Base-by-base conservation (phyloP, 2,797 vertebrate species). In the Darevskia mixta region DNA sequence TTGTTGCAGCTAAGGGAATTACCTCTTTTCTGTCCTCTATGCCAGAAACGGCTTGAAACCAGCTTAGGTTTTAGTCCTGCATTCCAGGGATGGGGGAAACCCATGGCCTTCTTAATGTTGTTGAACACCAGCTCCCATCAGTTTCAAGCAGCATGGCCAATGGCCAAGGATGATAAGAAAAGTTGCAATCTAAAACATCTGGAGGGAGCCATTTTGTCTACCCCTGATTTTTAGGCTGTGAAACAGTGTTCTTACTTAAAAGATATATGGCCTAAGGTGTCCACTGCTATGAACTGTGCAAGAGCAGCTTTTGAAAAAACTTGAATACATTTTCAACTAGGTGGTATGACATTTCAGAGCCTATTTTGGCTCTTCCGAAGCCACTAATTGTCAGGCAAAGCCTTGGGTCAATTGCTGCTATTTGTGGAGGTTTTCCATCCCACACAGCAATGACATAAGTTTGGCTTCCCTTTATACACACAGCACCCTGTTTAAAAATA, bases 391-490 rank as follows among this genome's bases (percentile, higher is more conserved):
- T 55, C 20, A 73, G 69, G 69, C 3, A n/a, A 43, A 35, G 69
- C 8, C 20, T 83, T 83, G 45, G 35, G 82, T 32, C 69, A 73
- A 5, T 23, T 64, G 82, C 45, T 77, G 75, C 67, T 83, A 73
- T 83, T 73, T 83, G 82, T 35, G 32, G 82, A 83, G 10, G n/a
- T 72, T 15, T 83, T 25, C 20, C 69, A 83, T 83, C 69, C 45
- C n/a, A 20, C 69, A 25, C 43, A 55, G 11, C 32, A n/a, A 38
- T 55, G 82, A 55, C 45, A 73, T 73, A 43, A n/a, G 80, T 58
- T 58, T 55, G 45, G 20, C 29, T 58, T 72, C 45, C 20, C 3
- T 73, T 73, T 27, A 6, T 72, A 25, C 45, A n/a, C 15, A 17
- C 7, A 25, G 45, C 73, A 38, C 32, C 2, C 45, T 83, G 10